A percentile compares a stretch with the other conserved stretches of the same genome.
Evolutionary conservation across 2,113 vertebrate species (phyloP).

Genomic region (Austrofundulus limnaeus): DNA sequence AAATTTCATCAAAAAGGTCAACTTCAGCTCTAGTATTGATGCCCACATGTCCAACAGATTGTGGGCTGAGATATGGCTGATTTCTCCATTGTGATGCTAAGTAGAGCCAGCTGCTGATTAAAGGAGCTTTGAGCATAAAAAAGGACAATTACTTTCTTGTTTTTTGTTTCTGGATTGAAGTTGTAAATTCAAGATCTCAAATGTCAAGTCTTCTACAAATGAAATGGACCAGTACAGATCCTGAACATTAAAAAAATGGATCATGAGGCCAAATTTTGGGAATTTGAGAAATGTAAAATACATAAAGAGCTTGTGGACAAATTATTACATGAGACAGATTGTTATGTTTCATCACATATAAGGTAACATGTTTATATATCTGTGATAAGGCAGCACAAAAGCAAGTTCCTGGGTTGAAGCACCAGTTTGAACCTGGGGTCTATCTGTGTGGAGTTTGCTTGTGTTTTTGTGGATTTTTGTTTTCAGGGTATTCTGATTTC

Average conservation of each 20-base stretch:
- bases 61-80: background rate
- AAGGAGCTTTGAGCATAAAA: background rate
- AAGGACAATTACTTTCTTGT: background rate
- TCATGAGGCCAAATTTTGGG: no score
- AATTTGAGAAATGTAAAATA: no score
- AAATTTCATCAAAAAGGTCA: background rate
- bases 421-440: no score
- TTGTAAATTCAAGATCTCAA: background rate
- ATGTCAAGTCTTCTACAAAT: background rate
- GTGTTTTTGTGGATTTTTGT: no score
- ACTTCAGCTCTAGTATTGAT: background rate
- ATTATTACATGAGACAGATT: no score
- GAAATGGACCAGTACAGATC: no score
- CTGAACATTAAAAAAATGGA: no score
- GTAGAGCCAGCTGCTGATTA: slow-evolving; percentile 2
- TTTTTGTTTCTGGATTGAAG: background rate
- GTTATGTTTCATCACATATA: no score
- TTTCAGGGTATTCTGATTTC: no score
- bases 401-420: no score
- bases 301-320: no score
- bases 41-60: background rate
- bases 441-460: no score
- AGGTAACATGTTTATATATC: background rate
- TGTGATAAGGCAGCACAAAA: background rate
- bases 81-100: background rate